Evolutionary conservation across 2,797 vertebrate genomes (phyloP), one percentile per base, ranked within the genome.

Genomic region (Coccyzus lansbergi): DNA sequence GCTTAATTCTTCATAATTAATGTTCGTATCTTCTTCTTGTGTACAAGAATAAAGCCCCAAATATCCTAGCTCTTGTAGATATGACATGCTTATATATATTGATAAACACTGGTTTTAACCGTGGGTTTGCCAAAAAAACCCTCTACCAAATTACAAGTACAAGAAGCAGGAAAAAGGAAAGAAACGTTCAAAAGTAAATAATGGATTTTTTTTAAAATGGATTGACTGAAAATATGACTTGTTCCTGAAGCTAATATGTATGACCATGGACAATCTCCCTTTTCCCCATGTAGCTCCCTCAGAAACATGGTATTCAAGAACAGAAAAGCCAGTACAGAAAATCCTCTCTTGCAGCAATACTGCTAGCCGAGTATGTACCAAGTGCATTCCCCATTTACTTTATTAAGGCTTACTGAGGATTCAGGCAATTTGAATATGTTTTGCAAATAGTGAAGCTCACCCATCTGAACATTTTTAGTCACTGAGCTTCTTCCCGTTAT

Each of bases 291-390:
- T 60, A 42, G 42, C 33, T 51, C 82, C 86, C 53, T 22, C 26
- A 67, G 51, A 81, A 76, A 75, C 28, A 9, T 0, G 51, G n/a
- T 51, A 76, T 55, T 48, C 33, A 75, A 58, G 52, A 71, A 15
- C 16, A 78, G 52, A 68, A 86, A 75, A 69, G 4, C 12, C 8
- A 53, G 42, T n/a, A 25, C 28, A 68, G 79, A 80, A 90, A 62
- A 88, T 84, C 38, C 6, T 52, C 40, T 78, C 28, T 75, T 75
- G n/a, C 38, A 86, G 28, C 40, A 71, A 46, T 81, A 78, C 42
- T 64, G 28, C 12, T 86, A 3, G 2, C 1, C 0, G 31, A 33
- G 33, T 63, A 12, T 15, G 7, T 51, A 55, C 44, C 2, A 19
- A 80, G 8, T 29, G 20, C 28, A 31, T 75, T 71, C 20, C 9